Evolutionary conservation across 2,113 vertebrate genomes (phyloP).

Genomic region (Apus apus): DNA sequence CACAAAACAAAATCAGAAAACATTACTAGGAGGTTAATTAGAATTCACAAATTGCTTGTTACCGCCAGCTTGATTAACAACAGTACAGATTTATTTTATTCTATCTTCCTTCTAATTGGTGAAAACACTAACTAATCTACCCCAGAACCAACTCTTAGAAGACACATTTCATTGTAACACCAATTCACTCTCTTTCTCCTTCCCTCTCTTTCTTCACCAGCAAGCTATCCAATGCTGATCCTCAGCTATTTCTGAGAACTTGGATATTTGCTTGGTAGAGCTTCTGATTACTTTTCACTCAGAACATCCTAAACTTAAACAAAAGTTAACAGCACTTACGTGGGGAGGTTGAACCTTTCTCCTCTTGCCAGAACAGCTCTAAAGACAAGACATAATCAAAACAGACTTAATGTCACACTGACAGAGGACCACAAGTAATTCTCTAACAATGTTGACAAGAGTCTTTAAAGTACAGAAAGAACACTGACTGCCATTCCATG

Average conservation of each 20-base stretch:
- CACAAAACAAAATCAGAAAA: not conserved
- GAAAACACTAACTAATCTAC: not conserved
- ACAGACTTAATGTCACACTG: not conserved
- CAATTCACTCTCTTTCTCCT: not conserved
- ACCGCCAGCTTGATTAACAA: not conserved
- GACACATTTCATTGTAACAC: not conserved
- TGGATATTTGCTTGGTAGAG: not conserved
- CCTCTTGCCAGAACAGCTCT: slow-evolving; percentile 92
- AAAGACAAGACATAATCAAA: slow-evolving; percentile 54
- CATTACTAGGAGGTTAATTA: not conserved
- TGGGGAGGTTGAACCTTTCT: slow-evolving; percentile 85
- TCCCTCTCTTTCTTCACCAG: not conserved
- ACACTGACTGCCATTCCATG: not conserved
- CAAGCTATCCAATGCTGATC: not conserved
- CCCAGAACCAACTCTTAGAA: not conserved
- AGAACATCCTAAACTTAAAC: slow-evolving; percentile 2
- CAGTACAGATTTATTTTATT: not conserved
- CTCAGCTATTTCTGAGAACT: not conserved
- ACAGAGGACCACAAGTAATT: slow-evolving; percentile 1
- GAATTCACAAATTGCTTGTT: not conserved
- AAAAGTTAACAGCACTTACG: slow-evolving; percentile 75
- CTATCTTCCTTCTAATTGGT: not conserved
- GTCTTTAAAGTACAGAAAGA: not conserved
- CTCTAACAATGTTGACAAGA: not conserved
- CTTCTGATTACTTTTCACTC: not conserved